Evolutionary conservation across 2,888 invertebrate genomes (phyloP).

Genomic region (Lithophane leautieri): DNA sequence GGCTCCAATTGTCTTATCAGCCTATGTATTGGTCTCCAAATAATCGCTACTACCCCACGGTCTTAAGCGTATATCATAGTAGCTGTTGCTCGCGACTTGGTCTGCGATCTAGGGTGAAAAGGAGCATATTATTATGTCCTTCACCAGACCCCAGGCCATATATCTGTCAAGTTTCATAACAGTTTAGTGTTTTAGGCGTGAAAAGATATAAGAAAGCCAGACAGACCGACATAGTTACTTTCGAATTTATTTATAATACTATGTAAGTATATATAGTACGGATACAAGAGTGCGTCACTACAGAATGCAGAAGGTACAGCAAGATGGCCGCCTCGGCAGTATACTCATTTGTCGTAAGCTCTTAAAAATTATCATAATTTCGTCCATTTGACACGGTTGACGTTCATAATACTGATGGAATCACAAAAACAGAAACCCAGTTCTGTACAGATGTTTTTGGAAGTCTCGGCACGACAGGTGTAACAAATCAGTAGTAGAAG

Average conservation of each 20-base stretch:
- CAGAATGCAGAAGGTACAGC: not conserved
- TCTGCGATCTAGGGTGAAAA: not conserved
- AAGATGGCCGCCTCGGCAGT: conserved; percentile 1
- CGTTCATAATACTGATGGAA: conserved; percentile 9
- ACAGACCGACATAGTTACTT: not conserved
- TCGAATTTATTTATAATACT: not conserved
- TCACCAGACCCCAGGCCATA: too few relatives aligned
- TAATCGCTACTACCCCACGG: not conserved
- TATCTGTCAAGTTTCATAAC: too few relatives aligned
- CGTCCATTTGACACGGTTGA: conserved; percentile 43
- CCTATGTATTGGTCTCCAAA: not conserved
- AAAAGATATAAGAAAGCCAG: not conserved
- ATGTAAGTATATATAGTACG: not conserved
- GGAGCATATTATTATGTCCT: too few relatives aligned
- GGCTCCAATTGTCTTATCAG: conserved; percentile 15
- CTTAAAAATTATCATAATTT: conserved; percentile 59
- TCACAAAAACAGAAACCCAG: conserved; percentile 18
- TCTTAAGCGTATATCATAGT: not conserved
- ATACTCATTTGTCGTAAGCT: conserved; percentile 12
- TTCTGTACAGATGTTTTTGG: conserved; percentile 1
- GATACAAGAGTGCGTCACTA: not conserved
- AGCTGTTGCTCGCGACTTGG: not conserved
- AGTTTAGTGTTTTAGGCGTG: not conserved
- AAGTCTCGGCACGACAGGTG: conserved; percentile 2
- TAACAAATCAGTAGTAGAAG: not conserved